Evolutionary conservation across 1,140 invertebrate genomes (phyloP).

Genomic region (Drosophila busckii): DNA sequence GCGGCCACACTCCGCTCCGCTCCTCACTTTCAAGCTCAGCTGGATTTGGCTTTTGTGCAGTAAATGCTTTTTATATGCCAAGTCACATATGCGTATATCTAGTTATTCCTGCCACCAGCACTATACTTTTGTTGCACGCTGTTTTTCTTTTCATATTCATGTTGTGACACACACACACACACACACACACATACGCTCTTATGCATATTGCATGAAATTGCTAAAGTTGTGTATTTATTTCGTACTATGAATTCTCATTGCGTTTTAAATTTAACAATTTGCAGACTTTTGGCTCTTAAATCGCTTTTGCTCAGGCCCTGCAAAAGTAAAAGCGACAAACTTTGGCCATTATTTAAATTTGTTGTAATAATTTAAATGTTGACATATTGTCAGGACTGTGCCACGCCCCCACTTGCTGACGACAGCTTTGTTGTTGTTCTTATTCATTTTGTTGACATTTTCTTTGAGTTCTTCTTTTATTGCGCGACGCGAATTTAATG

Average conservation of each 20-base stretch:
- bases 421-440: constrained; percentile 12
- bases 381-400: constrained; percentile 61
- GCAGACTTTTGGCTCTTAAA: not conserved
- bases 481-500: constrained; percentile 62
- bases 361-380: constrained; percentile 65
- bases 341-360: constrained; percentile 63
- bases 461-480: constrained; percentile 38
- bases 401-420: constrained; percentile 30
- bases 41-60: constrained; percentile 27
- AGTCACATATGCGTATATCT: constrained; percentile 38
- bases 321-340: constrained; percentile 27
- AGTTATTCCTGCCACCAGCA: not conserved
- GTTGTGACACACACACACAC: too few relatives aligned
- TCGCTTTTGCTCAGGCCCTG: too few relatives aligned
- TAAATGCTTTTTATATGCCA: constrained; percentile 60
- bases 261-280: not conserved
- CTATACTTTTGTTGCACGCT: constrained; percentile 18
- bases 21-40: constrained; percentile 30
- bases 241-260: constrained; percentile 3
- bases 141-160: constrained; percentile 34
- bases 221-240: constrained; percentile 23
- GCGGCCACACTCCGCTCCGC: not conserved
- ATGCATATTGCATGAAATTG: constrained; percentile 28
- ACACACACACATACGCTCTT: too few relatives aligned
- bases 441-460: not conserved